Evolutionary conservation across 1,140 invertebrate genomes (phyloP).

Genomic region (Leucophenga varia): DNA sequence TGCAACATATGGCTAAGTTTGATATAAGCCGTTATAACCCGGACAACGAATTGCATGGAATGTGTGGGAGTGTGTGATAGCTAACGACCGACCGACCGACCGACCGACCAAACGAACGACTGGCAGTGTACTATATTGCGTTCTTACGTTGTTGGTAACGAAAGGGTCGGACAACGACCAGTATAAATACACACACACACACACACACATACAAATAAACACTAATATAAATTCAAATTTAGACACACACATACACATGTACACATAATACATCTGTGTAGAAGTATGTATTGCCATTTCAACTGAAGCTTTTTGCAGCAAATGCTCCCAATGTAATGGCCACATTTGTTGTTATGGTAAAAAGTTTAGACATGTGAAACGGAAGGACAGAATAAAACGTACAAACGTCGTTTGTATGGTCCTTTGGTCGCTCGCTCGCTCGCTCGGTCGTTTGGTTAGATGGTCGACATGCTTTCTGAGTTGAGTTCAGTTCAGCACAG

Average conservation of each 20-base stretch:
- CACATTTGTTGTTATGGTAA: slow-evolving; percentile 53
- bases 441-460: too few relatives aligned
- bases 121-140: too few relatives aligned
- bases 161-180: slow-evolving; percentile 4
- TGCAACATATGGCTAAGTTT: too few relatives aligned
- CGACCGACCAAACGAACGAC: slow-evolving; percentile 45
- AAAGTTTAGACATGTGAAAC: slow-evolving; percentile 41
- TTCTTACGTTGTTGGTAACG: too few relatives aligned
- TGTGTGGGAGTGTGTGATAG: slow-evolving; percentile 22
- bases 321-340: slow-evolving; percentile 46
- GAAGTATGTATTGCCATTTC: slow-evolving; percentile 9
- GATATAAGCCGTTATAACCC: too few relatives aligned
- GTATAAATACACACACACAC: background rate
- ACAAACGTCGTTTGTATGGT: too few relatives aligned
- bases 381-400: background rate
- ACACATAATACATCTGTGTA: slow-evolving; percentile 1
- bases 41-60: slow-evolving; percentile 10
- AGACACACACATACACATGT: slow-evolving; percentile 6
- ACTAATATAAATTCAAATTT: background rate
- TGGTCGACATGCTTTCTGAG: slow-evolving; percentile 23
- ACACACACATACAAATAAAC: background rate
- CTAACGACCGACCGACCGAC: slow-evolving; percentile 29
- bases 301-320: slow-evolving; percentile 24
- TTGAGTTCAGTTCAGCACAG: too few relatives aligned
- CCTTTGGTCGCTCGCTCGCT: too few relatives aligned